Evolutionary conservation across 2,113 vertebrate genomes (phyloP), one percentile per base, ranked within the genome.

Genomic region (Menidia beryllina): DNA sequence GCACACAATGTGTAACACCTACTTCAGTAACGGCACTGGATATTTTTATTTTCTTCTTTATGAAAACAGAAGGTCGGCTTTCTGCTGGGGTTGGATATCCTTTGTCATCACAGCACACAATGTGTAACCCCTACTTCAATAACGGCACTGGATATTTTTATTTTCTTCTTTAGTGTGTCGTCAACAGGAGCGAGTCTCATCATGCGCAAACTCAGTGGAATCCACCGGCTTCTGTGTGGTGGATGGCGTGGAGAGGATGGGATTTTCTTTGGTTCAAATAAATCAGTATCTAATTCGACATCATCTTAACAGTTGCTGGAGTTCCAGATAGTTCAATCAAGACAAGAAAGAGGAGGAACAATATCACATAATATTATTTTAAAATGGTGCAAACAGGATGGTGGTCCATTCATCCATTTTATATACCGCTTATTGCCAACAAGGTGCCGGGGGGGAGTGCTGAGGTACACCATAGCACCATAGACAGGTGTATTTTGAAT

Each of bases 131-230:
- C 24, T 72, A 24, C 58, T 69, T 62, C 71, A 48, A 76, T 63
- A 14, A 45, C 7, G 38, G 1, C 25, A 19, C 36, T 30, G 12
- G 6, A 20, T 5, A 15, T 70, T 41, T 66, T 15, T 26, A 14
- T 66, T n/a, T n/a, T n/a, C n/a, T n/a, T n/a, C n/a, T n/a, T n/a
- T n/a, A n/a, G n/a, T n/a, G n/a, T n/a, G n/a, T n/a, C n/a, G n/a
- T n/a, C n/a, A n/a, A n/a, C n/a, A 74, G 56, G 48, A 38, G 60
- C 34, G 57, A 70, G 60, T 78, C 58, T 43, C 4, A 59, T 81
- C 74, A 69, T 74, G 60, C 81, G 60, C 51, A 89, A 82, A 81
- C n/a, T n/a, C 75, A 85, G 38, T n/a, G 57, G 60, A 69, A 76
- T 60, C 72, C 67, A 64, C 11, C 69, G 38, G 27, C 69, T 81